Evolutionary conservation across 2,113 vertebrate genomes (phyloP).

Genomic region (Gavia stellata): DNA sequence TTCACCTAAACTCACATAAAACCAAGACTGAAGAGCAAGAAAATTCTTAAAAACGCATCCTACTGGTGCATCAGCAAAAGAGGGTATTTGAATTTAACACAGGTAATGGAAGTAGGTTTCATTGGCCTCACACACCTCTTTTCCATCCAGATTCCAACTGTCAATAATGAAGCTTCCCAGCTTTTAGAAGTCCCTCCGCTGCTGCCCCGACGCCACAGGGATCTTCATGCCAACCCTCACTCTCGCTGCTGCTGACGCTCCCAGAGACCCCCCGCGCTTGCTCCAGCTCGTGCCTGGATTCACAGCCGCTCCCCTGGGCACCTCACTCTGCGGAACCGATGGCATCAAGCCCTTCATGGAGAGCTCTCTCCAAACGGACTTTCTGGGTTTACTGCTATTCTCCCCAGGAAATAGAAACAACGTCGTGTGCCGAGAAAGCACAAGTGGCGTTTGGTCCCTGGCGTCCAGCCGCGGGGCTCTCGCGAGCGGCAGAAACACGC

Average conservation of each 20-base stretch:
- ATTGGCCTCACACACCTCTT: background rate
- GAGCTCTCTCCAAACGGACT: background rate
- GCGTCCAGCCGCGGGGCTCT: background rate
- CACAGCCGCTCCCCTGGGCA: background rate
- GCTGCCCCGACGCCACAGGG: background rate
- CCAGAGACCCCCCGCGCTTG: rapidly evolving
- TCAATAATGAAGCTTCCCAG: background rate
- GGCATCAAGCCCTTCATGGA: too few species aligned
- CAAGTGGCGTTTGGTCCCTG: rapidly evolving
- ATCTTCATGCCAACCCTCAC: too few species aligned
- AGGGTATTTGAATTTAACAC: too few species aligned
- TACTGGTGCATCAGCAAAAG: background rate
- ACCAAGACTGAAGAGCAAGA: background rate
- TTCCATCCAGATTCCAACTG: background rate
- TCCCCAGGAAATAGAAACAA: background rate
- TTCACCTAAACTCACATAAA: background rate
- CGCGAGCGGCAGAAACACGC: too few species aligned
- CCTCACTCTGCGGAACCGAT: rapidly evolving
- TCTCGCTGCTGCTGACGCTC: background rate
- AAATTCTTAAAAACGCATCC: background rate
- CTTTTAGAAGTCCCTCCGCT: background rate
- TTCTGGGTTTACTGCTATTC: background rate
- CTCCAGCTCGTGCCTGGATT: background rate
- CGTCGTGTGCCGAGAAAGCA: background rate
- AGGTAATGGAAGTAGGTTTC: background rate